A percentile compares a stretch with the other conserved stretches of the same genome.
Conservation (phyloP, 2,888 invertebrate species). For the Parnassius mnemosyne region DNA sequence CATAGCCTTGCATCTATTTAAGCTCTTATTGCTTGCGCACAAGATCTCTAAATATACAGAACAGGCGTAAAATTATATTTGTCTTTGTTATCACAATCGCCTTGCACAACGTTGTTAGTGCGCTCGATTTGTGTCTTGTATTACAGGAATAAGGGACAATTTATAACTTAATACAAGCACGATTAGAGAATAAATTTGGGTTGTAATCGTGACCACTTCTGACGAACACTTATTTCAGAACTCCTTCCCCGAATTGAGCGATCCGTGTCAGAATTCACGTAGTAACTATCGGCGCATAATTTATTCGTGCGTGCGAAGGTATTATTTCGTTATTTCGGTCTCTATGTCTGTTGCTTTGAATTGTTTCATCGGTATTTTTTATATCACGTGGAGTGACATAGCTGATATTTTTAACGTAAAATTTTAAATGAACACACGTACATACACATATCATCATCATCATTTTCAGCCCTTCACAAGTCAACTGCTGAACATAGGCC, state of each 20-base stretch:
- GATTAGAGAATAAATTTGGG: constrained; percentile 41
- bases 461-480: no score
- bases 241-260: constrained; percentile 75
- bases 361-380: constrained; percentile 28
- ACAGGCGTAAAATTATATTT: constrained; percentile 37
- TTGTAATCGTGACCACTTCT: constrained; percentile 77
- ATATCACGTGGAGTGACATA: constrained; percentile 39
- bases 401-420: neutral
- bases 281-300: constrained; percentile 62
- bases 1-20: constrained; percentile 21
- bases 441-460: no score
- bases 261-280: constrained; percentile 68
- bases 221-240: constrained; percentile 71
- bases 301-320: constrained; percentile 65
- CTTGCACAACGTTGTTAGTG: constrained; percentile 44
- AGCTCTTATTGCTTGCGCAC: constrained; percentile 21
- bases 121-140: constrained; percentile 46
- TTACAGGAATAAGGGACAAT: constrained; percentile 39
- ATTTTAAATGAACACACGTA: no score
- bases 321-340: constrained; percentile 67
- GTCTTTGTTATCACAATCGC: constrained; percentile 54
- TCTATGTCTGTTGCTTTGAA: constrained; percentile 41
- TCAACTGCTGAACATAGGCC: no score
- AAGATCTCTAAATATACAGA: constrained; percentile 31
- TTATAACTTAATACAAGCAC: constrained; percentile 36